phyloP scores from a whole-genome alignment of 1,140 invertebrate species.

The Brachionus rubens region DNA sequence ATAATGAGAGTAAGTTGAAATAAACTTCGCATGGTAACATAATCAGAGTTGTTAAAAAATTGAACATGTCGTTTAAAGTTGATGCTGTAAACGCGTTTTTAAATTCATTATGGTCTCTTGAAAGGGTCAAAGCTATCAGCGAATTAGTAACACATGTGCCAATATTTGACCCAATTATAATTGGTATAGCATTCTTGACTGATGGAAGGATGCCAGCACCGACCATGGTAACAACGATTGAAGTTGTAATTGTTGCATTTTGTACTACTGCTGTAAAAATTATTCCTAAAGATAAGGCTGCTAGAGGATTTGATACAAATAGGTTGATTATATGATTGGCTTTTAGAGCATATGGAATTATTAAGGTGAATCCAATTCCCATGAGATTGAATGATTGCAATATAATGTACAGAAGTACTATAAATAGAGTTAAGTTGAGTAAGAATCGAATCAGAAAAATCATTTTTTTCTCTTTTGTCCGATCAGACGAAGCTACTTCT shows the following conservation, averaged over 20 bases:
- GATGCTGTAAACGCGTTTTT: slow-evolving; percentile 64
- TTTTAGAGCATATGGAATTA: neutral
- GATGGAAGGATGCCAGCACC: slow-evolving; percentile 50
- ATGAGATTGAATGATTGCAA: slow-evolving; percentile 24
- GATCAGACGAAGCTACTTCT: neutral
- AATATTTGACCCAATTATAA: slow-evolving; percentile 61
- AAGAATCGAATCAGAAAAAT: neutral
- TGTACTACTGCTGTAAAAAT: slow-evolving; percentile 67
- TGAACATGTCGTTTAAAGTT: slow-evolving; percentile 66
- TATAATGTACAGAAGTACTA: slow-evolving; percentile 18
- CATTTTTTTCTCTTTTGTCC: neutral
- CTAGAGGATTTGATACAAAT: slow-evolving; percentile 64
- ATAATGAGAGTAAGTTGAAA: slow-evolving; percentile 48
- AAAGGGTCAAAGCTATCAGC: slow-evolving; percentile 62
- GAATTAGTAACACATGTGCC: slow-evolving; percentile 51
- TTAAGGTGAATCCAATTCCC: neutral
- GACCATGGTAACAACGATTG: slow-evolving; percentile 67
- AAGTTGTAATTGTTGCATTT: slow-evolving; percentile 66
- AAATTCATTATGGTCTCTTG: slow-evolving; percentile 61
- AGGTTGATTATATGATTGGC: neutral
- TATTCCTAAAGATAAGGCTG: slow-evolving; percentile 65
- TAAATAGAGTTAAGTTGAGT: neutral
- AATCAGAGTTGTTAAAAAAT: slow-evolving; percentile 63
- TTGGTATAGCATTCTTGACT: slow-evolving; percentile 63
- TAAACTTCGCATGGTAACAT: slow-evolving; percentile 61